Conservation (phyloP, 2,888 invertebrate genomes). For the Agapostemon virescens region DNA sequence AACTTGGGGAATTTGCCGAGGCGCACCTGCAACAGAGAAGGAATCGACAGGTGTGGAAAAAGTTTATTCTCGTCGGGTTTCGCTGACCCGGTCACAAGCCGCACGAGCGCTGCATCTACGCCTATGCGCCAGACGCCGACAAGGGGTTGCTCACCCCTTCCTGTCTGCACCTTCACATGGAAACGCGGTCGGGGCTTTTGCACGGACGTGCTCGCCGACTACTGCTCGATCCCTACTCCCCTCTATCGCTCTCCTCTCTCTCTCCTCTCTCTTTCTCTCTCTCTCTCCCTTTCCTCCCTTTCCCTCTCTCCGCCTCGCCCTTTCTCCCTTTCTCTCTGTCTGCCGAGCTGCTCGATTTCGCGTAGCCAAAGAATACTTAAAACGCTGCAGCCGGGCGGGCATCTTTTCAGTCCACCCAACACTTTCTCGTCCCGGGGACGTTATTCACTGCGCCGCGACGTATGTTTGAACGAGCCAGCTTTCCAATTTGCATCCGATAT, state of each 20-base stretch:
- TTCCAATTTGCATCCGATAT: conserved; percentile 48
- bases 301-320: neutral
- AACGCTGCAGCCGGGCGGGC: conserved; percentile 46
- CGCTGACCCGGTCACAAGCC: conserved; percentile 72
- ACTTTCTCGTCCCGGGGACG: conserved; percentile 30
- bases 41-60: conserved; percentile 69
- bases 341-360: conserved; percentile 47
- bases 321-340: neutral
- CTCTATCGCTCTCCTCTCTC: neutral
- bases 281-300: neutral
- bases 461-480: conserved; percentile 40
- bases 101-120: conserved; percentile 68
- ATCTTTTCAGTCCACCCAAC: conserved; percentile 39
- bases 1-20: conserved; percentile 31
- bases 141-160: conserved; percentile 76
- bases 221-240: conserved; percentile 56
- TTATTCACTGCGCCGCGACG: conserved; percentile 43
- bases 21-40: conserved; percentile 52
- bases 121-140: conserved; percentile 75
- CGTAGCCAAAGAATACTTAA: conserved; percentile 61
- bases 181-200: conserved; percentile 68
- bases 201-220: conserved; percentile 66
- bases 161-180: conserved; percentile 76
- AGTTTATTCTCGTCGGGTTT: conserved; percentile 60
- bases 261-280: neutral